Evolutionary conservation across 2,113 vertebrate species (phyloP), one percentile per base, ranked within the genome.

Genomic region (Prolemur simus): DNA sequence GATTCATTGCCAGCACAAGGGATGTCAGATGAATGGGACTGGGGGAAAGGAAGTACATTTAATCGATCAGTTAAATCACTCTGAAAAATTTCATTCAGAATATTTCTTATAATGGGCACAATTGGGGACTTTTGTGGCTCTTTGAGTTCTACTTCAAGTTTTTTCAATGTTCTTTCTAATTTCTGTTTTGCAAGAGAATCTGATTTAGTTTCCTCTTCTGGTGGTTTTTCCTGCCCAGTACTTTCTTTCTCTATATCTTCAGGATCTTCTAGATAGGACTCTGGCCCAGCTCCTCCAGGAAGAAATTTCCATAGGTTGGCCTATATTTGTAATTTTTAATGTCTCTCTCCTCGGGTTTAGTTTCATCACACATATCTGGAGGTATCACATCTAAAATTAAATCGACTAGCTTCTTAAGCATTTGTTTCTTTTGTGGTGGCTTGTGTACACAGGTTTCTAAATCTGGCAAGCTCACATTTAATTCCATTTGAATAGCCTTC

Each of bases 31-130:
- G 90, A 83, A 64, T 37, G 66, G 27, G 60, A 39, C 10, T 45
- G 42, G 34, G 68, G 10, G 56, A 81, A 21, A 89, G 64, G 37
- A 60, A 60, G 56, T 74, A 92, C 12, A 39, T 66, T 93, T 78
- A 94, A 68, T 66, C 58, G 76, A 87, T 78, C 39, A 52, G 84
- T 74, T 91, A 97, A 93, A 86, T 69, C 54, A 90, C 47, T 85
- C 47, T 56, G 77, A 88, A 92, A 96, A 86, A 58, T 89, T 89
- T 89, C 68, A n/a, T 84, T 94, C 66, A 97, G 87, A 96, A 90
- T 96, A 76, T 89, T 95, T 96, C 86, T 94, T 85, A 94, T 60
- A 91, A 96, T 87, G 37, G 66, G 77, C 47, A 87, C 20, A 71
- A 78, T 3, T 54, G 94, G 74, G 27, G 92, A 89, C 29, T 58